Evolutionary conservation across 2,888 invertebrate genomes (phyloP), one percentile per base, ranked within the genome.

Genomic region (Megamerina dolium): DNA sequence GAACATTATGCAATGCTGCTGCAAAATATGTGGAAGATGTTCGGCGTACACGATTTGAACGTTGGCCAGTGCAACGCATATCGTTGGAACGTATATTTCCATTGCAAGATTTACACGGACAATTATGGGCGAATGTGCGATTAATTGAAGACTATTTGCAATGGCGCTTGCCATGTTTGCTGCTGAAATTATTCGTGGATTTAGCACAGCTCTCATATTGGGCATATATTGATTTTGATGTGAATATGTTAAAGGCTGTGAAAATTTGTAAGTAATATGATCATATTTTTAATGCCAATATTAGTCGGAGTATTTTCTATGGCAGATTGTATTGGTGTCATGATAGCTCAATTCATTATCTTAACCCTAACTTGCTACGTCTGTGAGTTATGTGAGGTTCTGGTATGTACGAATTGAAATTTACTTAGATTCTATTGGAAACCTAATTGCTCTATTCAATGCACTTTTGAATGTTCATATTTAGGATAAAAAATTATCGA

Each of bases 171-270:
- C 50, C 57, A 2, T 37, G 43, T 1, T 18, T 58, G 5, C 34
- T 58, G 23, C 31, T 61, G 6, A 61, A 64, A 38, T 51, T 45
- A 32, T 57, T 58, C 34, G 42, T 56, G 21, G 62, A 66, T 29
- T 51, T 53, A 1, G 53, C 57, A 1, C 37, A 54, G 0, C 8
- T 58, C 34, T 58, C 63, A 8, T 63, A 63, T 37, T 63, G 63
- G 63, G 23, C 23, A 23, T 23, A 23, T 10, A 10, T 23, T 23
- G 50, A 42, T 43, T 27, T 39, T 31, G 45, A 50, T 39, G 43
- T 26, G 16, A 39, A 45, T 26, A 46, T 45, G 9, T 35, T 47
- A 4, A 5, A 17, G 12, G 6, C 34, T 31, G 41, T 49, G 37
- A 48, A 40, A 23, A 34, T 37, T 13, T 46, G 50, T 49, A 46